Base-by-base conservation (phyloP, 2,797 vertebrate species). In the Eremophila alpestris region DNA sequence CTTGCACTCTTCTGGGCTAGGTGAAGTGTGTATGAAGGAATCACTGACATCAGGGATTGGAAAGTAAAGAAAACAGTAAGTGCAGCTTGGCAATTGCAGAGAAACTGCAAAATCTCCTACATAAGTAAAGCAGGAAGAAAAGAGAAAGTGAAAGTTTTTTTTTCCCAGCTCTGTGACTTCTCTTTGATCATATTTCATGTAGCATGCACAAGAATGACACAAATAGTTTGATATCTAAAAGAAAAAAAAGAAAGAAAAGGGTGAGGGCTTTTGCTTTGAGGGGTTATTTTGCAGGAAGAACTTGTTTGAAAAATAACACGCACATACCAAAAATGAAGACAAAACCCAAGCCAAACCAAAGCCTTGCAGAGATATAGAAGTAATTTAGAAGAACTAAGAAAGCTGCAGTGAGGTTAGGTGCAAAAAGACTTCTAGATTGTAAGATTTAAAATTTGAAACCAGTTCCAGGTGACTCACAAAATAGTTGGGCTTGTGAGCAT, bases 71-170 rank as follows among this genome's bases (percentile, higher is more conserved):
- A 83, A 89, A 69, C 46, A 74, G 7, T 77, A 91, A 90, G 24
- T 87, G 46, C 67, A 91, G n/a, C 56, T 89, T 95, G 55, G 27
- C 54, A 93, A 38, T 36, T 62, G n/a, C 49, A 63, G 65, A 89
- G 52, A 76, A 94, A 71, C 45, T 41, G 62, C 24, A 95, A 94
- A 93, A 90, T 82, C 59, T 90, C 49, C 83, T 40, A n/a, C 49
- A 5, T 54, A 74, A 80, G 63, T 43, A 75, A 93, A 88, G 24
- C 26, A 91, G 41, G 55, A 68, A 77, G 51, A 83, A 74, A 92
- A 71, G 27, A 63, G 51, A 81, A 95, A 67, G 32, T 49, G 69
- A 51, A 23, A 9, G 12, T 40, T 34, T 5, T 18, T 67, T 48
- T 69, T 64, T 87, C n/a, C n/a, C 38, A 60, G 30, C 29, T 90